Evolutionary conservation across 2,797 vertebrate species (phyloP), one percentile per base, ranked within the genome.

Genomic region (Australoheros facetus): DNA sequence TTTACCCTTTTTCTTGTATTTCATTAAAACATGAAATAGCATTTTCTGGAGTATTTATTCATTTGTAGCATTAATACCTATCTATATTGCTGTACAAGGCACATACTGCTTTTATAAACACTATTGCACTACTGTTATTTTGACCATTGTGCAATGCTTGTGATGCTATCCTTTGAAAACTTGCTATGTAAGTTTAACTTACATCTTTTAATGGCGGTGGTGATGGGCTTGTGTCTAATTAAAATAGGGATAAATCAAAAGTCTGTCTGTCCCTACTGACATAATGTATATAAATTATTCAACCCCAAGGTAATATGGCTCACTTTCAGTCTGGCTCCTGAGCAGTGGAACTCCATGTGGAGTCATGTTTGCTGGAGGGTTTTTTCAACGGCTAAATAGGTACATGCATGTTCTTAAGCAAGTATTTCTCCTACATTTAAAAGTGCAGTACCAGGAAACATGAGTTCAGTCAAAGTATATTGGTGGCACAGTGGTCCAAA

Each of bases 181-280:
- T 75, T 21, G 21, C 48, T 72, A 73, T 16, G 5, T 30, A 78
- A 83, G 73, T 83, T 72, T 75, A 62, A 75, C 77, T 72, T 21
- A 37, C 64, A 60, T 55, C 62, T 77, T 89, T 89, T 87, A 90
- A 62, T 39, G n/a, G 19, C 37, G 34, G 37, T 60, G 19, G 21
- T 60, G 58, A 60, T 39, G 0, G 58, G 11, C 58, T 37, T 62
- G 34, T 23, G 34, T 39, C 59, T 23, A 16, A 34, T 62, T 75
- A 28, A 26, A 62, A 62, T 14, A 17, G 39, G 60, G 13, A 6
- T 42, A 64, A 5, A 42, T 21, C 59, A 21, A 26, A 39, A 64
- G 37, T 62, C 59, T 5, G 42, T 45, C 42, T 14, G 37, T 26
- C 21, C 39, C 8, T 42, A 42, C 37, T 42, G 37, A 37, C 9